Evolutionary conservation across 2,113 vertebrate species (phyloP).

Genomic region (Corvus cornix): DNA sequence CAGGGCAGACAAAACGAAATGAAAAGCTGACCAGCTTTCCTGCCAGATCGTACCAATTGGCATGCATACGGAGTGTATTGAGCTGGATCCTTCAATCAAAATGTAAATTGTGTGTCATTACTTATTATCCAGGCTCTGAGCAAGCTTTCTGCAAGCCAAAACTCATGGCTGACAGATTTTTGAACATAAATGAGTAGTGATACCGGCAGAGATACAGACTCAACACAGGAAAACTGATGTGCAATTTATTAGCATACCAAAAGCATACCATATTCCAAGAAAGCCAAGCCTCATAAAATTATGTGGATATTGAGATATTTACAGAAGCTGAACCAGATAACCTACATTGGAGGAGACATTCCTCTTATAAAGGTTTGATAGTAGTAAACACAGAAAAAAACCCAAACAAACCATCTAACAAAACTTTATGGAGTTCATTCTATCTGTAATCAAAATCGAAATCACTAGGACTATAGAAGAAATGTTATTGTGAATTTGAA

Average conservation of each 20-base stretch:
- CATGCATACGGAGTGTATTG: not conserved
- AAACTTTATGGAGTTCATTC: not conserved
- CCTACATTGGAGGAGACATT: not conserved
- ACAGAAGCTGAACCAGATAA: not conserved
- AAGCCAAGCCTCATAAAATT: not conserved
- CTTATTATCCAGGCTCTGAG: constrained; percentile 12
- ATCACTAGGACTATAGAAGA: not conserved
- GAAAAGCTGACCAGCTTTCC: not conserved
- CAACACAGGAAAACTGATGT: not conserved
- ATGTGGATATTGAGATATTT: not conserved
- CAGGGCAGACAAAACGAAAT: not conserved
- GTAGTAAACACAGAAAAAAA: not conserved
- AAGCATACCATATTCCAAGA: not conserved
- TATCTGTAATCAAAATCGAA: not conserved
- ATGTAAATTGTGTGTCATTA: constrained; percentile 16
- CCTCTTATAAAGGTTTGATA: not conserved
- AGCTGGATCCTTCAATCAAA: constrained; percentile 40
- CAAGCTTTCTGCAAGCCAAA: constrained; percentile 6
- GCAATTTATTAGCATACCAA: not conserved
- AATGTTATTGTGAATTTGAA: not conserved
- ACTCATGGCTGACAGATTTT: constrained; percentile 9
- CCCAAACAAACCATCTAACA: not conserved
- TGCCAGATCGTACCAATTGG: not conserved
- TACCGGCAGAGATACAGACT: not conserved
- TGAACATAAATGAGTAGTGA: constrained; percentile 5